Base-by-base conservation (phyloP, 2,797 vertebrate genomes). In the Dermochelys coriacea region DNA sequence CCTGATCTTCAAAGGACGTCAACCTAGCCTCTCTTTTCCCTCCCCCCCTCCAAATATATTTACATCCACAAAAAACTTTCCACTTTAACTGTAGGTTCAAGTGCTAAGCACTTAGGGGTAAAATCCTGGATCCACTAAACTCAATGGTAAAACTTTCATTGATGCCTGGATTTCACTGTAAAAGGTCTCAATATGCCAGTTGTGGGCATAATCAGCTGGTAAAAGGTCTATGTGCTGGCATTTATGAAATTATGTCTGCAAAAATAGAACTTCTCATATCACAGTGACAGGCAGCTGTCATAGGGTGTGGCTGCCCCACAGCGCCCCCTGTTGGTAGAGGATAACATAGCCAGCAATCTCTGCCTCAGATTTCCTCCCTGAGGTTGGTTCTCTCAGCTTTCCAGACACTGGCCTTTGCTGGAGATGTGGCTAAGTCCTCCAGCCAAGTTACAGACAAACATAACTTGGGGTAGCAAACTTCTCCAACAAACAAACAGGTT, bases 41-140 rank as follows among this genome's bases (percentile, higher is more conserved):
- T n/a, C 57, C 27, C 3, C 3, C 10, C 19, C 19, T 2, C 19
- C 10, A 21, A 0, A 8, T 16, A 9, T 12, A 37, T 47, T 89
- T 80, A 68, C 80, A 79, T 74, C 37, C 50, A 86, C 15, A 57
- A 1, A 89, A 80, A 88, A 10, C 14, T 61, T 5, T 29, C 47
- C n/a, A 59, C 0, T 85, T 81, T 84, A 14, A 14, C 3, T 1
- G 0, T 9, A 61, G 61, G 27, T 2, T 4, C 6, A 86, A n/a
- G 0, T 64, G 18, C 41, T 75, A 87, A 86, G 85, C 55, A 89
- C 1, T 50, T 49, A 47, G 50, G 47, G 77, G 79, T 21, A 12
- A 89, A 25, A 88, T 89, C 88, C 6, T 34, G 52, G 94, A 31
- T n/a, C 83, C 45, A 41, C 90, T 93, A 93, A 27, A 90, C 34